Percentiles rank a stretch among this genome's conserved stretches.
Evolutionary conservation across 1,140 invertebrate genomes (phyloP).

Genomic region (Gerris buenoi): DNA sequence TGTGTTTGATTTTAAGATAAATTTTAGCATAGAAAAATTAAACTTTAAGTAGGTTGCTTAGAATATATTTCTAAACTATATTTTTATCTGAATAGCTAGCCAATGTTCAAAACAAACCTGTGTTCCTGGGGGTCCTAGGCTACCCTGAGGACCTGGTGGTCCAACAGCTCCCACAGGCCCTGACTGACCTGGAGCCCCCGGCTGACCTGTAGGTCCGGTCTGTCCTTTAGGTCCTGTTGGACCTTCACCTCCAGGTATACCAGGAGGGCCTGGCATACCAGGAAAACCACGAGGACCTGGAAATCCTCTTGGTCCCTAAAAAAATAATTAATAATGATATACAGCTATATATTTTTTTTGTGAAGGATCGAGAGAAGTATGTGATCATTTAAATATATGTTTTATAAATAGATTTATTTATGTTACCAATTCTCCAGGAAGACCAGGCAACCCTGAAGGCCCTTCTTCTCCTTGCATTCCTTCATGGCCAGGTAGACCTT

Average conservation of each 20-base stretch:
- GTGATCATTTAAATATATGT: too few species aligned
- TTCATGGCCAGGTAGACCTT: constrained; percentile 52
- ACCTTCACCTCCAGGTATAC: constrained; percentile 58
- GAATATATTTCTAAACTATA: too few species aligned
- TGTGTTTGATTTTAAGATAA: too few species aligned
- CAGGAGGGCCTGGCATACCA: constrained; percentile 55
- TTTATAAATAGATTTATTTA: too few species aligned
- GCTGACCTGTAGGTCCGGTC: constrained; percentile 46
- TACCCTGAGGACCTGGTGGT: constrained; percentile 47
- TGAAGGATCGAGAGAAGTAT: too few species aligned
- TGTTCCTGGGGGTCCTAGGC: constrained; percentile 48
- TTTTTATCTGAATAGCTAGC: background rate
- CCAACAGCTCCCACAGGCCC: constrained; percentile 47
- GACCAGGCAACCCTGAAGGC: constrained; percentile 49
- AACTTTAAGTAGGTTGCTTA: too few species aligned
- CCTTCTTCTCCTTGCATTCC: constrained; percentile 63
- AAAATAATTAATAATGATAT: too few species aligned
- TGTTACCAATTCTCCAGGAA: constrained; percentile 60
- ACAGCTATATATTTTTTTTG: too few species aligned
- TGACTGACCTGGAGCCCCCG: constrained; percentile 49
- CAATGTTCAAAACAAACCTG: constrained; percentile 34
- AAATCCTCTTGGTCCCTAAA: constrained; percentile 64
- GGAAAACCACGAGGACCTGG: constrained; percentile 62
- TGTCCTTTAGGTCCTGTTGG: constrained; percentile 54
- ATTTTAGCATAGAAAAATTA: too few species aligned